phyloP scores from a whole-genome alignment of 2,113 vertebrate genomes.

The Rhipidura dahli region DNA sequence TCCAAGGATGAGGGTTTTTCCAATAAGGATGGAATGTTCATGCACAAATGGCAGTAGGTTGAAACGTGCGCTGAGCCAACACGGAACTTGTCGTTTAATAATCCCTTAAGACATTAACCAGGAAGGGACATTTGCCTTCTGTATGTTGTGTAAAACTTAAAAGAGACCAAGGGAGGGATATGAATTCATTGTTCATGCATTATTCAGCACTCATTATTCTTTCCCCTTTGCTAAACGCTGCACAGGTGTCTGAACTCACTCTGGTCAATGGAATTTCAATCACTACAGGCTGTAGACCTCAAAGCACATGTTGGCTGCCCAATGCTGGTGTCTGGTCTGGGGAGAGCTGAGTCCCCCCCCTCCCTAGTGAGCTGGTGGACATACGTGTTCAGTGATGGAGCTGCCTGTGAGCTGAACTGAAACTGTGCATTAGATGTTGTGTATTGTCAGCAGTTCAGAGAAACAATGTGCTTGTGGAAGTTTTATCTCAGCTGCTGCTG shows the following conservation, averaged over 20 bases:
- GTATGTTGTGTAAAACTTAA: neutral
- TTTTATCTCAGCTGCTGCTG: slow-evolving; percentile 2
- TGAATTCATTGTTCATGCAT: neutral
- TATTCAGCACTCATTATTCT: neutral
- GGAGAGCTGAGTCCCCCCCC: neutral
- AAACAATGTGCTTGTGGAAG: neutral
- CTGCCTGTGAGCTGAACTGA: neutral
- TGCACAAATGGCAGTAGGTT: neutral
- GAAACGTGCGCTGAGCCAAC: neutral
- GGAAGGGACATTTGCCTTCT: neutral
- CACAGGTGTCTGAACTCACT: neutral
- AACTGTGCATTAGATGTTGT: neutral
- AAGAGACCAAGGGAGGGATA: neutral
- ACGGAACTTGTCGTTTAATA: neutral
- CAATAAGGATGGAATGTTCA: neutral
- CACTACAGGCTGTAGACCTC: neutral
- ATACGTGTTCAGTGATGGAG: neutral
- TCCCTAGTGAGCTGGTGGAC: neutral
- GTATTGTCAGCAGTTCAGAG: neutral
- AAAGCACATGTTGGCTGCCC: neutral
- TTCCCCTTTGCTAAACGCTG: neutral
- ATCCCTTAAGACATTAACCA: neutral
- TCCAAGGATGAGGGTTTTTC: neutral
- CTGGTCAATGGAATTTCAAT: neutral
- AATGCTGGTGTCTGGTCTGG: neutral